These are phyloP conservation scores for Turnix velox DNA, from an alignment of 2,113 vertebrate species.

Conservation along the genomic window DNA sequence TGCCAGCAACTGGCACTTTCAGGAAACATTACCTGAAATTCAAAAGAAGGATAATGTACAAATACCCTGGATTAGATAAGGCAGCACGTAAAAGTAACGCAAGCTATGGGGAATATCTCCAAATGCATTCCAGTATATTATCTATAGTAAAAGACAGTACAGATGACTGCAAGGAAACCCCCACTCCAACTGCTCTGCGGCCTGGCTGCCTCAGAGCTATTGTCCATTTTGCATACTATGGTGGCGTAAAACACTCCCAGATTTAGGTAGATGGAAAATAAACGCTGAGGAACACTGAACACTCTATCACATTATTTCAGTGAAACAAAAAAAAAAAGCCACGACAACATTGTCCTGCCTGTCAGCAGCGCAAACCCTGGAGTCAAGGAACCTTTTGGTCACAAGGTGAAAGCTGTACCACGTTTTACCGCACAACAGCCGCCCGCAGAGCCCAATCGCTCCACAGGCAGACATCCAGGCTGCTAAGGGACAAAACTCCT, in stretches of 20 bases:
- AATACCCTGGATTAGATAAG: background rate
- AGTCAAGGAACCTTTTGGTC: no score
- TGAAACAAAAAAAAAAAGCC: background rate
- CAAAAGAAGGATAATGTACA: background rate
- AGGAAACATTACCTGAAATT: background rate
- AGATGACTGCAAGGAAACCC: fast-evolving
- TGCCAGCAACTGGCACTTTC: background rate
- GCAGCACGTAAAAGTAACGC: background rate
- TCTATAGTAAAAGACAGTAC: fast-evolving
- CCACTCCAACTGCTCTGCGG: background rate
- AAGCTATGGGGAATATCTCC: background rate
- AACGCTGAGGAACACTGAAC: background rate
- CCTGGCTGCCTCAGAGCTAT: background rate
- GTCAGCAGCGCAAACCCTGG: background rate
- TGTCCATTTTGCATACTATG: background rate
- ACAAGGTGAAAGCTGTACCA: fast-evolving
- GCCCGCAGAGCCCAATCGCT: fast-evolving
- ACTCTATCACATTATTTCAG: background rate
- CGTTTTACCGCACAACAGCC: fast-evolving
- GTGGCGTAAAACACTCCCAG: background rate
- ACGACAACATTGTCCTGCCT: fast-evolving
- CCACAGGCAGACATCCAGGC: no score
- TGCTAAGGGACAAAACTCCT: fast-evolving
- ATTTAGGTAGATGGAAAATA: background rate
- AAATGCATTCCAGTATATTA: background rate